Evolutionary conservation across 2,113 vertebrate genomes (phyloP).

Genomic region (Vanacampus margaritifer): DNA sequence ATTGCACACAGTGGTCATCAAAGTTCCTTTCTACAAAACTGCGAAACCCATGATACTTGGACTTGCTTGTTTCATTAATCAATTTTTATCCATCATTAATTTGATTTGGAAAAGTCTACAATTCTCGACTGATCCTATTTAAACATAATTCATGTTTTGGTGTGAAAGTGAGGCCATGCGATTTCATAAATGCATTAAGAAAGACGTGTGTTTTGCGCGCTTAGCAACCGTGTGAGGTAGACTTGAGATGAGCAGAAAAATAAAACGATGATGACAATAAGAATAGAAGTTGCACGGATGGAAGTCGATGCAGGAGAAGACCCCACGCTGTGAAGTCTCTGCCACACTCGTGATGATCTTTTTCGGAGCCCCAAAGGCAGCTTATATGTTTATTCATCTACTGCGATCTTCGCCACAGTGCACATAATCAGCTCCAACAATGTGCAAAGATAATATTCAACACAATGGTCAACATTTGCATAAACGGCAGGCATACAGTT

Average conservation of each 20-base stretch:
- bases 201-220: neutral
- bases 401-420: neutral
- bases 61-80: neutral
- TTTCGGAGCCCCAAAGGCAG: constrained; percentile 40
- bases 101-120: neutral
- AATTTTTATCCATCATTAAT: neutral
- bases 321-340: constrained; percentile 31
- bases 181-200: neutral
- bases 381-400: constrained; percentile 39
- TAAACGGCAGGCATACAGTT: too few relatives aligned
- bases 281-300: constrained; percentile 15
- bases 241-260: neutral
- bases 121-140: neutral
- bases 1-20: too few relatives aligned
- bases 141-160: neutral
- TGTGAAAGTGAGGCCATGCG: neutral
- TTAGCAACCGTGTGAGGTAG: too few relatives aligned
- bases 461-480: too few relatives aligned
- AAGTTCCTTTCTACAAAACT: too few relatives aligned
- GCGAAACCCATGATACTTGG: too few relatives aligned
- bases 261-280: neutral
- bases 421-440: constrained; percentile 4
- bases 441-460: neutral
- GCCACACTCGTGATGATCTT: constrained; percentile 26
- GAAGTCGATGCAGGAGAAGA: constrained; percentile 36